Conservation (phyloP, 2,888 invertebrate species). For the Piscicola geometra region DNA sequence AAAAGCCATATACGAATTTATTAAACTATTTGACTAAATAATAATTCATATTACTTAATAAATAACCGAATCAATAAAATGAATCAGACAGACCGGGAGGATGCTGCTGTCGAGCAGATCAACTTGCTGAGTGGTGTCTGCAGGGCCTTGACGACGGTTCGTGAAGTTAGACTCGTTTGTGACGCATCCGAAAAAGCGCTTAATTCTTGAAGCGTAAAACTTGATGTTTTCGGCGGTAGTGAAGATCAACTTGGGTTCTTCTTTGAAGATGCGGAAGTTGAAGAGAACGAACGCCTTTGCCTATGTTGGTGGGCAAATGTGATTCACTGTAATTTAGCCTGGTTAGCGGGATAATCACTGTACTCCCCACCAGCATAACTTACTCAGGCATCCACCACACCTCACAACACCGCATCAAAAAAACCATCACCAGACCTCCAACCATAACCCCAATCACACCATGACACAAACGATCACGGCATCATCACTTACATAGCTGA, state of each 20-base stretch:
- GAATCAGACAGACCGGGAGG: no score
- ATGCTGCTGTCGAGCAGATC: no score
- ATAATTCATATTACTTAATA: no score
- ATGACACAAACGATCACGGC: no score
- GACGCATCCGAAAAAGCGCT: neutral
- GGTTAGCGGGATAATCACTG: no score
- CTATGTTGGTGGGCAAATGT: no score
- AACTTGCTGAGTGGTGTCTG: neutral
- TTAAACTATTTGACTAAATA: no score
- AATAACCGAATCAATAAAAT: no score
- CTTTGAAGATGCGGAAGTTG: conserved; percentile 46
- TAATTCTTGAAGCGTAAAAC: conserved; percentile 46
- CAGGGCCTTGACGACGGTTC: neutral
- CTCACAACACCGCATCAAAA: neutral
- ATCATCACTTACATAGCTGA: conserved; percentile 50
- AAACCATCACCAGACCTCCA: neutral
- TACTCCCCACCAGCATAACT: neutral
- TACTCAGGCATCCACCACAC: neutral
- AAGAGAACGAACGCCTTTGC: conserved; percentile 50
- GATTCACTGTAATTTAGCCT: no score
- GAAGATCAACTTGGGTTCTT: conserved; percentile 48
- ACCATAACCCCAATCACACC: no score
- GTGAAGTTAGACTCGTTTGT: neutral
- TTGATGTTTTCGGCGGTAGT: conserved; percentile 46
- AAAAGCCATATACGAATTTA: no score